phyloP scores from a whole-genome alignment of 2,888 invertebrate species.

The Drosophila quinaria region DNA sequence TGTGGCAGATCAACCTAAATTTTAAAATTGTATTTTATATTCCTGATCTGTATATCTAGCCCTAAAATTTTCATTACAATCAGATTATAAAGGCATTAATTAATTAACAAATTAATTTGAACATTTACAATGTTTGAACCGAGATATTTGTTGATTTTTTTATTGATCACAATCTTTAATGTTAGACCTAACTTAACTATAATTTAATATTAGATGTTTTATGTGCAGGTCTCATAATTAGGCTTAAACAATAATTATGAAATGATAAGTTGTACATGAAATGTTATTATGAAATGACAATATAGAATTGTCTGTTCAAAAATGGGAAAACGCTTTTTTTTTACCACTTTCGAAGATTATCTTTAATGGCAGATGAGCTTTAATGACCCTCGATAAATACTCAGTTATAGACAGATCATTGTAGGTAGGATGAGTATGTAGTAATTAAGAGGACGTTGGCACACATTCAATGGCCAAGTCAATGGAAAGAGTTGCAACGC shows the following conservation, averaged over 20 bases:
- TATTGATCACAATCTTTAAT: neutral
- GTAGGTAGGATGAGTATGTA: conserved; percentile 16
- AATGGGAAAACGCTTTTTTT: neutral
- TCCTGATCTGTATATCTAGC: neutral
- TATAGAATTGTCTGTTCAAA: conserved; percentile 8
- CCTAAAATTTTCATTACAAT: neutral
- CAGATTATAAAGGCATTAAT: neutral
- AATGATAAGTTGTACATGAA: no score
- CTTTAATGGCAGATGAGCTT: conserved; percentile 22
- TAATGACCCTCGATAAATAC: conserved; percentile 35
- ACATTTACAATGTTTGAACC: neutral
- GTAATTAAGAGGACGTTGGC: conserved; percentile 28
- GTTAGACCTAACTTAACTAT: no score
- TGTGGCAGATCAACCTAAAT: no score
- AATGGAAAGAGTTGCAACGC: conserved; percentile 12
- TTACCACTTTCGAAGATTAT: conserved; percentile 3
- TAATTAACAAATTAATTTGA: neutral
- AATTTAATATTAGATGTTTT: neutral
- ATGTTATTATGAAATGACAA: conserved; percentile 1
- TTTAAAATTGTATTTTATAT: neutral
- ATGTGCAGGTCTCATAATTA: conserved; percentile 8
- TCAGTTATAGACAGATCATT: conserved; percentile 1
- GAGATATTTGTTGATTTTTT: neutral
- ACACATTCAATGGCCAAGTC: conserved; percentile 29
- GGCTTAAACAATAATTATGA: conserved; percentile 1